Evolutionary conservation across 2,113 vertebrate species (phyloP), one percentile per base, ranked within the genome.

Genomic region (Varanus komodoensis): DNA sequence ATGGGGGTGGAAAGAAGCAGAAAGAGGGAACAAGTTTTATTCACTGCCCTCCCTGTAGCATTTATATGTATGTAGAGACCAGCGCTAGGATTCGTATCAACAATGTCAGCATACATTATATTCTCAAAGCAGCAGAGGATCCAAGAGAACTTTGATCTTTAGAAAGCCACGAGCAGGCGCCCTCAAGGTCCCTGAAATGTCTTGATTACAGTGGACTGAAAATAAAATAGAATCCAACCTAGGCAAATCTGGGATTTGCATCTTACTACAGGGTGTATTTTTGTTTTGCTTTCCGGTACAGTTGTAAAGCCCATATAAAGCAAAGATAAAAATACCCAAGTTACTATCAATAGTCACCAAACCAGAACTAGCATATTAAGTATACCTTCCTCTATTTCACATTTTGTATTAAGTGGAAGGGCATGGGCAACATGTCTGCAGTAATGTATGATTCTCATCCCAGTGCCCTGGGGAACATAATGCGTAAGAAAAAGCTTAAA

Each of bases 241-340:
- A 6, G 25, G 2, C 21, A 94, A 89, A 68, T 32, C 38, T 84
- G 71, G 64, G 44, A 82, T 87, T 95, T 90, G 48, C 54, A 64
- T 71, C 64, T 0, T 3, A 0, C 14, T 85, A 69, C 34, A 74
- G 21, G 32, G 44, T 86, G 61, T 87, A 67, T 85, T 82, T 92
- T 74, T 82, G 1, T 48, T 82, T 50, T 8, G 15, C 57, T 91
- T 91, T 84, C 79, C 69, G n/a, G 15, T 61, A 9, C n/a, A 32
- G 48, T 44, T 82, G 73, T 79, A 17, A 23, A 23, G 87, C 57
- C n/a, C 80, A 77, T 77, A 88, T 57, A 84, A 87, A 83, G 50
- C 32, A 79, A 78, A 85, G 73, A 79, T 50, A 61, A 84, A 83
- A 91, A 88, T 84, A 84, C 27, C 19, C 34, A 73, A 27, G 86